Conservation (phyloP, 2,113 vertebrate species). For the Chlorocebus sabaeus region DNA sequence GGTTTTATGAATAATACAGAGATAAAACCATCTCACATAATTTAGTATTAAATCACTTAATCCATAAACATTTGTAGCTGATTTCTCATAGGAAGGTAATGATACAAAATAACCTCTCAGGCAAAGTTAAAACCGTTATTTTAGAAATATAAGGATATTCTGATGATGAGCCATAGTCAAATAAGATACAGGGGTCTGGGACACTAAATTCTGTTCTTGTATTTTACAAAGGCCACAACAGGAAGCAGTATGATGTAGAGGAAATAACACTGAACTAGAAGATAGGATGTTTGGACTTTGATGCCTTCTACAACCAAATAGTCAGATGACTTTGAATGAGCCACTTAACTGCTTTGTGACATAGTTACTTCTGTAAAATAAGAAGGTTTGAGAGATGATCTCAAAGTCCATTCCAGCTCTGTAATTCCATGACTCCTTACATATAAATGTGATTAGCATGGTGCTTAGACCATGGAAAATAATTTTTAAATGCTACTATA, state of each 20-base stretch:
- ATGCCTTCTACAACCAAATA: background rate
- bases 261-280: background rate
- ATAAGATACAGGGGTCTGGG: background rate
- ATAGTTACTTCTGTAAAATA: conserved; percentile 34
- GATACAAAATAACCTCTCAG: background rate
- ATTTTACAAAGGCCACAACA: conserved; percentile 14
- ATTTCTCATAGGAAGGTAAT: conserved; percentile 16
- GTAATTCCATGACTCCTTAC: background rate
- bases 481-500: background rate
- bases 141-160: background rate
- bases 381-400: background rate
- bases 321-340: background rate
- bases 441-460: background rate
- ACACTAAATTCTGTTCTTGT: background rate
- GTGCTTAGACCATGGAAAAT: background rate
- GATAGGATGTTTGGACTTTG: background rate
- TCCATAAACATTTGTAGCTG: background rate
- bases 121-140: background rate
- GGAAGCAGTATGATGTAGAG: background rate
- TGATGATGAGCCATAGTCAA: background rate
- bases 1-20: background rate
- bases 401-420: background rate
- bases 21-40: background rate
- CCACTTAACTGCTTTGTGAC: background rate
- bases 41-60: conserved; percentile 11